Evolutionary conservation across 2,888 invertebrate genomes (phyloP), one percentile per base, ranked within the genome.

Genomic region (Loripinus fragilis): DNA sequence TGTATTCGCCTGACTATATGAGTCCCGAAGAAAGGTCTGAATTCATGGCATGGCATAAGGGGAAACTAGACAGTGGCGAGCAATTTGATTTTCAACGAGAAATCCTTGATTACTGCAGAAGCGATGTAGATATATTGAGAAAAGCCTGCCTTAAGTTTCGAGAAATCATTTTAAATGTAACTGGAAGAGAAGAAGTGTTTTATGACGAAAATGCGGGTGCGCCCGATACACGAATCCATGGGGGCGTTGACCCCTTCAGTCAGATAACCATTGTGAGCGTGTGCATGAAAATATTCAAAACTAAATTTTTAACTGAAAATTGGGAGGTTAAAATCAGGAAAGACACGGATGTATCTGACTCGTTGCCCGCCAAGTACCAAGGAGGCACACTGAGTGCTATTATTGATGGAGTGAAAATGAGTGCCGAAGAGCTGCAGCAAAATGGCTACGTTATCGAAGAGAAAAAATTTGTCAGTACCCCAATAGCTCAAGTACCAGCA

Each of bases 241-340:
- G 68, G 5, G 73, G 66, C 23, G 68, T 81, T 25, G 77, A 66
- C 38, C 66, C 67, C 0, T 67, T 73, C 38, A 45, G 48, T 17
- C 42, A 73, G 7, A 48, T 73, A 1, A 73, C 66, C 3, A 67
- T 73, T 35, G 73, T 66, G 17, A 28, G 50, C 2, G 52, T 48
- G 5, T 73, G 73, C 28, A 66, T 66, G 52, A 25, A 28, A 35
- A 52, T 73, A 17, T 73, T 45, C 20, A 66, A 50, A 52, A 23
- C 73, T 28, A 28, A 33, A 25, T 65, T 66, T 48, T 33, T 67
- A 23, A 0, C 42, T 33, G 67, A 73, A 65, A 12, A 66, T 8
- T 48, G 45, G 30, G 17, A 28, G 35, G 42, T 35, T 0, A 64
- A 38, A 35, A 23, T 73, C 20, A 52, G 3, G 25, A 52, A 23